These are phyloP conservation scores for Sclerurus mexicanus DNA, from an alignment of 2,113 vertebrate species.

Conservation along the genomic window DNA sequence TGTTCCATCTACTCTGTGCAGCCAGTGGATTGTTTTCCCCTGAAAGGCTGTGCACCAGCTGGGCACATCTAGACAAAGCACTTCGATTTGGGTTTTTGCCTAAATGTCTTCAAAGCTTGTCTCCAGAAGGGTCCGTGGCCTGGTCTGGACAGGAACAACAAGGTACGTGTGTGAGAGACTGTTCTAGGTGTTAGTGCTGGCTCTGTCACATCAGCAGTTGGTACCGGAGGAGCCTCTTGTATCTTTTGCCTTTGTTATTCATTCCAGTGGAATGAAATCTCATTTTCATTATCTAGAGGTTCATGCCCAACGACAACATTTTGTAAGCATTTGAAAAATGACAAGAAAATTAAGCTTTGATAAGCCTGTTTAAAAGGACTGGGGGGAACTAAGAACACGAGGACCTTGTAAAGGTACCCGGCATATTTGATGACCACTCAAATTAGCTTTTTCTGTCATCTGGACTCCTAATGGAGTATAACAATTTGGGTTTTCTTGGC, in stretches of 20 bases:
- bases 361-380: neutral
- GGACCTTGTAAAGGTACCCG: neutral
- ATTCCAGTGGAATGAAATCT: neutral
- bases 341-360: neutral
- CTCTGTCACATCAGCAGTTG: neutral
- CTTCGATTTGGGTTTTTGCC: neutral
- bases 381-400: neutral
- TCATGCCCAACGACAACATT: neutral
- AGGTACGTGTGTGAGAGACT: neutral
- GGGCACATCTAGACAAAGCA: neutral
- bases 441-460: neutral
- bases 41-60: neutral
- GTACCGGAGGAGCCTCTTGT: neutral
- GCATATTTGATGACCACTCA: neutral
- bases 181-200: neutral
- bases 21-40: neutral
- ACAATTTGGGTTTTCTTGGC: neutral
- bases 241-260: neutral
- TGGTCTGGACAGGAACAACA: neutral
- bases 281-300: neutral
- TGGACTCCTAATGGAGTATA: neutral
- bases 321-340: neutral
- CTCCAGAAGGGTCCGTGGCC: rapidly evolving
- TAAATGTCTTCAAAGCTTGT: neutral
- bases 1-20: neutral